Percentiles rank a stretch among this genome's conserved stretches.
Evolutionary conservation across 23 tunicate genomes (phyloP).

Genomic region (Diplosoma virens): DNA sequence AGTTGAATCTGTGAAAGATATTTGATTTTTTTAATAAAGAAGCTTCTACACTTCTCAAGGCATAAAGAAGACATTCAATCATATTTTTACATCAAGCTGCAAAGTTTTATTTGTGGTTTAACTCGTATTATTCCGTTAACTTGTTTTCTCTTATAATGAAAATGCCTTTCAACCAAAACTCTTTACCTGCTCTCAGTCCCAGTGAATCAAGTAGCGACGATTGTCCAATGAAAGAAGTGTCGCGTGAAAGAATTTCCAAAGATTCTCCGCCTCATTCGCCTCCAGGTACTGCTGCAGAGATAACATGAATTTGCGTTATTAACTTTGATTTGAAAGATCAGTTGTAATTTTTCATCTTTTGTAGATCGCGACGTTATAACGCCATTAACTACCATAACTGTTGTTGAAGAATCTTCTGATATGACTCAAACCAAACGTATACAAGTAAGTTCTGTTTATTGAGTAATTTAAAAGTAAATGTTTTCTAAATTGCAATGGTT

Average conservation of each 20-base stretch:
- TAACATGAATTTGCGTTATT: too few relatives aligned
- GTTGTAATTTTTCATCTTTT: neutral
- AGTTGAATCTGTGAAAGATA: slow-evolving; percentile 3
- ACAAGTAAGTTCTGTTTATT: slow-evolving; percentile 34
- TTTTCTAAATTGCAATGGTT: neutral
- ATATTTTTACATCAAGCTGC: neutral
- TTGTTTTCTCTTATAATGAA: slow-evolving; percentile 4
- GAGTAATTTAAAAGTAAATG: neutral
- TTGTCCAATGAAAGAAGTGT: slow-evolving; percentile 37
- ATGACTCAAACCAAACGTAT: slow-evolving; percentile 69
- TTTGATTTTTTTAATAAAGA: too few relatives aligned
- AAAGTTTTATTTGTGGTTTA: slow-evolving; percentile 20
- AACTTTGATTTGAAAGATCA: too few relatives aligned
- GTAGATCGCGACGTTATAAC: slow-evolving; percentile 8
- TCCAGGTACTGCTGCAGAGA: too few relatives aligned
- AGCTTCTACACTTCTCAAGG: too few relatives aligned
- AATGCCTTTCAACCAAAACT: slow-evolving; percentile 42
- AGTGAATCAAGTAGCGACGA: slow-evolving; percentile 57
- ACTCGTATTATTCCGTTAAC: neutral
- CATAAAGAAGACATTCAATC: neutral
- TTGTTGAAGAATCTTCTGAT: slow-evolving; percentile 63
- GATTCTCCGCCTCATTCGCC: too few relatives aligned
- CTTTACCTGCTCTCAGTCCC: slow-evolving; percentile 27
- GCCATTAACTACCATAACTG: slow-evolving; percentile 5
- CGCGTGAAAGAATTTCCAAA: slow-evolving; percentile 7